Evolutionary conservation across 2,797 vertebrate genomes (phyloP), one percentile per base, ranked within the genome.

Genomic region (Rhynchotus rufescens): DNA sequence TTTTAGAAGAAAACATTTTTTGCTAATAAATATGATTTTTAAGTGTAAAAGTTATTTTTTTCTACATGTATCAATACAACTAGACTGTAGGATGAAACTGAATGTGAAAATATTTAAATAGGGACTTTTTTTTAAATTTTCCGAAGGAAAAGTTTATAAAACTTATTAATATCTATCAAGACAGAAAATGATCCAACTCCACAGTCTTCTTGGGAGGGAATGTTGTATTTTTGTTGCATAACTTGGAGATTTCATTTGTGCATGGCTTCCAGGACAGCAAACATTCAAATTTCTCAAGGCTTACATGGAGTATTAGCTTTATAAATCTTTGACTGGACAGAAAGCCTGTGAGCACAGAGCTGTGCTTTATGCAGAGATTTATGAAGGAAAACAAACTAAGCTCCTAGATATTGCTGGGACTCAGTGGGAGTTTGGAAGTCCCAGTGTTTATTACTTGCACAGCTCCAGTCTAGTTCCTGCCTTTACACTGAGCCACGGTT

Each of bases 321-420:
- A 47, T 85, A 79, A 95, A 90, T 84, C 72, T 25, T 82, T 75
- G 49, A 80, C 68, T 88, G 68, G 75, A 86, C 19, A 90, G 72
- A 78, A 89, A 66, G 38, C 51, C 26, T 75, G 42, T 25, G 69
- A 75, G 47, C 36, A 85, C 45, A 26, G 69, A 82, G 49, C 36
- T 68, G n/a, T 87, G 69, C 90, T 82, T 69, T 64, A 60, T 88
- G 73, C 79, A 87, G 54, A 54, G 30, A 56, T 92, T 87, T 78
- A 28, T 64, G 77, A 79, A 83, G 44, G 51, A 79, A 66, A 66
- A 71, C 66, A 42, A 83, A 62, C 69, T 80, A 52, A 89, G 20
- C 25, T 74, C 36, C 75, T 56, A 80, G 66, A 60, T 87, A 15
- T 16, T 87, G 38, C 76, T 89, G 92, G 49, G 74, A 26, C 85